Percentiles rank a stretch among this genome's conserved stretches.
phyloP scores from a whole-genome alignment of 1,140 invertebrate species.

The Probaryconus sp. region DNA sequence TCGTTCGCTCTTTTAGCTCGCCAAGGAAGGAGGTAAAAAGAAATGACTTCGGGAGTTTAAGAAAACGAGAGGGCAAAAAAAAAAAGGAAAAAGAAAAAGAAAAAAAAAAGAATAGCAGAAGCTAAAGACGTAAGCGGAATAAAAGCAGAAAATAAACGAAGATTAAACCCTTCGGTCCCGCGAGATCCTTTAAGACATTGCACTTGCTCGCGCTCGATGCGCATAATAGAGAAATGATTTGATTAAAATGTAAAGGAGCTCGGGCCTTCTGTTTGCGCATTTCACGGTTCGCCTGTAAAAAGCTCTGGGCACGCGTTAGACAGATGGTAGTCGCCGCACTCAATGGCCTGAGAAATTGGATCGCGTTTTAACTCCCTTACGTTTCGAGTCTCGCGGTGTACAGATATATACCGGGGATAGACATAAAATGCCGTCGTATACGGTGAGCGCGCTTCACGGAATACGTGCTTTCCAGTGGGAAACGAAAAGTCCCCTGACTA shows the following conservation, averaged over 20 bases:
- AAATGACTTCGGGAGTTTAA: constrained; percentile 5
- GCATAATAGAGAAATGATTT: constrained; percentile 78
- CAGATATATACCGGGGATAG: constrained; percentile 55
- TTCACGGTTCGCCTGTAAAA: constrained; percentile 79
- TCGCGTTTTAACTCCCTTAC: constrained; percentile 79
- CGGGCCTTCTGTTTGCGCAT: constrained; percentile 78
- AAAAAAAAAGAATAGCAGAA: constrained; percentile 12
- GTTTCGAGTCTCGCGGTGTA: constrained; percentile 69
- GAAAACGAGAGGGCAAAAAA: background rate
- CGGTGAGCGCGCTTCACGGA: constrained; percentile 40
- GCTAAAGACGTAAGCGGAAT: constrained; percentile 41
- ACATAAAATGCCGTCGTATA: constrained; percentile 53
- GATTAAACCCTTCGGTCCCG: constrained; percentile 63
- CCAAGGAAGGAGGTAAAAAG: constrained; percentile 19
- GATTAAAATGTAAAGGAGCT: constrained; percentile 79
- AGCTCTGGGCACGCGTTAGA: constrained; percentile 73
- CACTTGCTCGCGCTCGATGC: constrained; percentile 63
- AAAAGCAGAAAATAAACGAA: constrained; percentile 55
- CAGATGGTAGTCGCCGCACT: constrained; percentile 78
- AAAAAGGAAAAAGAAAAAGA: background rate
- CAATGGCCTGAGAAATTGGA: constrained; percentile 80
- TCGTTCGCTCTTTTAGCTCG: constrained; percentile 39
- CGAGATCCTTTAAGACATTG: constrained; percentile 59
- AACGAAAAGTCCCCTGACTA: constrained; percentile 25
- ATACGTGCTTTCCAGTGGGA: constrained; percentile 38